Evolutionary conservation across 2,888 invertebrate genomes (phyloP).

Genomic region (Euspilapteryx auroguttella): DNA sequence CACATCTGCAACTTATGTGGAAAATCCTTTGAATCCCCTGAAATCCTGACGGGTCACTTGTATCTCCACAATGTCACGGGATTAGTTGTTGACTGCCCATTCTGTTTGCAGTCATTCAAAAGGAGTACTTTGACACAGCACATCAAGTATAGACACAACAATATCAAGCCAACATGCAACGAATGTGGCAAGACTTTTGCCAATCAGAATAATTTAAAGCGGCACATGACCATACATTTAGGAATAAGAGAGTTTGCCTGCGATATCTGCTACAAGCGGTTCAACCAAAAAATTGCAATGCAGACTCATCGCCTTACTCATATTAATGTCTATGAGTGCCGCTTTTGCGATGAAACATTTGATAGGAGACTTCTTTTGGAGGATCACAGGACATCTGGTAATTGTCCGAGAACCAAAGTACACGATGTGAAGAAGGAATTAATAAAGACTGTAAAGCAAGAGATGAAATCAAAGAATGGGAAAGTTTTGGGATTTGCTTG

Average conservation of each 20-base stretch:
- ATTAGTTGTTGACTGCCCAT: slow-evolving; percentile 33
- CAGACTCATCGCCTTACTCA: slow-evolving; percentile 49
- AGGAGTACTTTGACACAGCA: slow-evolving; percentile 43
- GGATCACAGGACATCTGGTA: slow-evolving; percentile 24
- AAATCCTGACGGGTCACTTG: slow-evolving; percentile 46
- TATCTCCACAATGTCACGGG: slow-evolving; percentile 36
- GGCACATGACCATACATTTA: slow-evolving; percentile 51
- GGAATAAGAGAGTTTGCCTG: slow-evolving; percentile 47
- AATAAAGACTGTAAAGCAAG: slow-evolving; percentile 44
- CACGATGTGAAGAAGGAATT: slow-evolving; percentile 34
- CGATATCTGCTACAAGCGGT: slow-evolving; percentile 43
- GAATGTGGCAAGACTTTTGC: slow-evolving; percentile 48
- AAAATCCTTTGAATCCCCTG: slow-evolving; percentile 45
- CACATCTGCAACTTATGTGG: slow-evolving; percentile 43
- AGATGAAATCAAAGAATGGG: slow-evolving; percentile 35
- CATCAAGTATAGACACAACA: slow-evolving; percentile 46
- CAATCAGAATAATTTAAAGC: slow-evolving; percentile 47
- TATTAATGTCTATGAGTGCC: slow-evolving; percentile 31
- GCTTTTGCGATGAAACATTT: slow-evolving; percentile 33
- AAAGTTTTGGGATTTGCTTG: slow-evolving; percentile 45
- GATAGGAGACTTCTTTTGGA: slow-evolving; percentile 20
- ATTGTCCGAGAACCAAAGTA: slow-evolving; percentile 28
- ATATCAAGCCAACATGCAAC: slow-evolving; percentile 38
- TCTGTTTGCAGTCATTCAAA: slow-evolving; percentile 35
- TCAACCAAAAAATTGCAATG: slow-evolving; percentile 53